A percentile compares a stretch with the other conserved stretches of the same genome.
Evolutionary conservation across 2,113 vertebrate species (phyloP).

Genomic region (Oreochromis aureus): DNA sequence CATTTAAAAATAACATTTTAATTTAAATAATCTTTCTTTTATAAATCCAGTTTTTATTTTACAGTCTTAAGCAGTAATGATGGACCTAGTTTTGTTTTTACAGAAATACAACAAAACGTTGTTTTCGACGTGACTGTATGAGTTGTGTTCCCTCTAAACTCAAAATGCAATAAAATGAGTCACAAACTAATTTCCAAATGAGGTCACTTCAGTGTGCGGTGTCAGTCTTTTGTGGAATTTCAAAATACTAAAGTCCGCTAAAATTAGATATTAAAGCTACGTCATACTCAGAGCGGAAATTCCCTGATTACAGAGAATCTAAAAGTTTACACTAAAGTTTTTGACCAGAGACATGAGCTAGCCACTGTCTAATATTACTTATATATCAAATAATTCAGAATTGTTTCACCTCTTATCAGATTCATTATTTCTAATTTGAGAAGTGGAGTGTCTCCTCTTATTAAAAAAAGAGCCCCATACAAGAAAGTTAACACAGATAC

Average conservation of each 20-base stretch:
- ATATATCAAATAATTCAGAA: not conserved
- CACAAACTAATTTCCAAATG: not conserved
- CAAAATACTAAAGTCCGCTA: not conserved
- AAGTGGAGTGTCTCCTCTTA: not conserved
- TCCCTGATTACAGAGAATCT: not conserved
- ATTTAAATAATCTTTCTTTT: too few species aligned
- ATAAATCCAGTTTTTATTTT: too few species aligned
- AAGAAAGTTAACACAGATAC: not conserved
- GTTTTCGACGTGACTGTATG: rapidly evolving
- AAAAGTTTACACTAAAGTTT: rapidly evolving
- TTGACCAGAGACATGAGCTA: rapidly evolving
- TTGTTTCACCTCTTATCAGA: not conserved
- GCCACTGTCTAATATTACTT: not conserved
- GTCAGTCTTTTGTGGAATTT: not conserved
- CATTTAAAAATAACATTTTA: rapidly evolving
- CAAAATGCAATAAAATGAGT: not conserved
- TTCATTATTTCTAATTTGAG: not conserved
- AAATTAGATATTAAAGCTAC: not conserved
- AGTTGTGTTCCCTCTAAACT: not conserved
- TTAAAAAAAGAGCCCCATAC: not conserved
- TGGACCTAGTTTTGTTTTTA: not conserved
- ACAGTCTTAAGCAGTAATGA: not conserved
- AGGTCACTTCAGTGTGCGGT: not conserved
- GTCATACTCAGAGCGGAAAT: not conserved
- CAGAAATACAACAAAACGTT: rapidly evolving